Base-by-base conservation (phyloP, 2,113 vertebrate genomes). In the Excalfactoria chinensis region DNA sequence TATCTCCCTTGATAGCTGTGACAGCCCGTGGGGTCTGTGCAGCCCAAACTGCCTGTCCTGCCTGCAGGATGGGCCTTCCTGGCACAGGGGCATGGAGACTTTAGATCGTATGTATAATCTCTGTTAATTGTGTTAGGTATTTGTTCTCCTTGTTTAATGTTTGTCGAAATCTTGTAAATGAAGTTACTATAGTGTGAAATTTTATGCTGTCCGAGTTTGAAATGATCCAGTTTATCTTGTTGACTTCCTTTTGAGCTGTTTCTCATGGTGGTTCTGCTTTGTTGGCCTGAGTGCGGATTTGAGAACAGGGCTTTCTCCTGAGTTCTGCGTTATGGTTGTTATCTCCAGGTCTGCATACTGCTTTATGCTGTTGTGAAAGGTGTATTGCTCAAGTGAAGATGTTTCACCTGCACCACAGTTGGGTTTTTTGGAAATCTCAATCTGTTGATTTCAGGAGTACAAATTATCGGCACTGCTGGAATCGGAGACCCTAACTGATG, bases 91-190 rank as follows among this genome's bases (percentile, higher is more conserved):
- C 53, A 40, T 0, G 0, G 49, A 81, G 66, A 64, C 23, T 75
- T 89, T 1, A 78, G 71, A 44, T 63, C 41, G 0, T 78, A 15
- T n/a, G 35, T 79, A 44, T 92, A 56, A 82, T 78, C 80, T 90
- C 0, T 0, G 30, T 91, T 95, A 90, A 79, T 90, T 86, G 48
- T 86, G 48, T 77, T 91, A 77, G 63, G 4, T 91, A 76, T 77
- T 86, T 91, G 55, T 93, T 81, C 49, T 86, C 23, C 48, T 66
- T 6, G 4, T 83, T 68, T 86, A 93, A 68, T 71, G n/a, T 82
- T 87, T 91, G 51, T 89, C 78, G 49, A 56, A 82, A 66, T 55
- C 70, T 71, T 92, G 74, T 93, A 93, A 89, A 77, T 88, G 49
- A 76, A 63, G 71, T 76, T 89, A 48, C 59, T 82, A 18, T 58